phyloP scores from a whole-genome alignment of 2,113 vertebrate genomes.

The Chionis minor region DNA sequence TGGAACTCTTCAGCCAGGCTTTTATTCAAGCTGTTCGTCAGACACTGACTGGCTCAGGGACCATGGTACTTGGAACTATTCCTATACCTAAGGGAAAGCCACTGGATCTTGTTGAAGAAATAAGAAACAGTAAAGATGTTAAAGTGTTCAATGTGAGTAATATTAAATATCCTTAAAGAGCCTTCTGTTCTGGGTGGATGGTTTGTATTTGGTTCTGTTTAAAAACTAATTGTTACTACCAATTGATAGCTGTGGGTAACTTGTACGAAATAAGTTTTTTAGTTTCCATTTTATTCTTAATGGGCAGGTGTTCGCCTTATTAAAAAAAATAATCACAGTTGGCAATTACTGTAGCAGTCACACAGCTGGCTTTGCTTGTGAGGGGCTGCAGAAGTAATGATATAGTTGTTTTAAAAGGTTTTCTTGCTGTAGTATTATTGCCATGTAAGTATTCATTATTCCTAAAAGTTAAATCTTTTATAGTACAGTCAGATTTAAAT shows the following conservation, averaged over 20 bases:
- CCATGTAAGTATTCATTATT: not conserved
- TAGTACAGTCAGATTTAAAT: not conserved
- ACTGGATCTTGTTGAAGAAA: slow-evolving; percentile 90
- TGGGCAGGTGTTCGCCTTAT: slow-evolving; percentile 52
- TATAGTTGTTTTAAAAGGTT: not conserved
- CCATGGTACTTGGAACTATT: slow-evolving; percentile 88
- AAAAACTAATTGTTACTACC: not conserved
- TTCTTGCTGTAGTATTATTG: slow-evolving; percentile 18
- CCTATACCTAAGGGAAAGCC: slow-evolving; percentile 87
- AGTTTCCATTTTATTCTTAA: slow-evolving; percentile 37
- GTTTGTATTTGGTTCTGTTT: not conserved
- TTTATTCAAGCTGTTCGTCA: slow-evolving; percentile 87
- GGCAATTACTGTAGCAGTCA: not conserved
- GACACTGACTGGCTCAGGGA: slow-evolving; percentile 69
- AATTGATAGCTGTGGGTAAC: not conserved
- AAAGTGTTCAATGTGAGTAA: slow-evolving; percentile 89
- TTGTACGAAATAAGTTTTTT: not conserved
- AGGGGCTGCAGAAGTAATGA: not conserved
- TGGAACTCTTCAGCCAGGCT: slow-evolving; percentile 94
- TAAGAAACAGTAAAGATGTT: slow-evolving; percentile 84
- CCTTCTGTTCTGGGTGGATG: slow-evolving; percentile 1
- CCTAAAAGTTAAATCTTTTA: not conserved
- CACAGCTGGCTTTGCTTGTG: slow-evolving; percentile 44
- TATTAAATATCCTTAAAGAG: not conserved
- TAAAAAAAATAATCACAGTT: not conserved